These are phyloP conservation scores for Melanogrammus aeglefinus DNA, from an alignment of 2,797 vertebrate genomes.

Conservation along the genomic window DNA sequence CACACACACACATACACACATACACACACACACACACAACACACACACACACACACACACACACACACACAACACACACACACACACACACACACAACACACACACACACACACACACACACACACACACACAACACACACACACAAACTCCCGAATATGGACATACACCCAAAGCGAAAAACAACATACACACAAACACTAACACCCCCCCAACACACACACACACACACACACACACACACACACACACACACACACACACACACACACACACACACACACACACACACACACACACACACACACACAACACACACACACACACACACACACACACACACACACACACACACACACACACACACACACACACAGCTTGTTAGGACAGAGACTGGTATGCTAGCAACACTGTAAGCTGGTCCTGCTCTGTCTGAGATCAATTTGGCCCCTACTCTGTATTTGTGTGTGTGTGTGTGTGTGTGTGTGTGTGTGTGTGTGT, in stretches of 20 bases:
- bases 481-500: neutral
- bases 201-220: neutral
- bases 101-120: constrained; percentile 29
- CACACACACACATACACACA: constrained; percentile 32
- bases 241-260: constrained; percentile 31
- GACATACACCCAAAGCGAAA: neutral
- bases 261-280: constrained; percentile 6
- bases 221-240: constrained; percentile 42
- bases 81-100: constrained; percentile 38
- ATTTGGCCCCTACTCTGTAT: neutral
- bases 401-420: neutral
- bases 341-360: constrained; percentile 11
- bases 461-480: neutral
- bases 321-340: constrained; percentile 9
- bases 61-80: constrained; percentile 33
- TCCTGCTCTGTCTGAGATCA: neutral
- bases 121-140: constrained; percentile 24
- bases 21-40: neutral
- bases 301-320: constrained; percentile 46
- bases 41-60: constrained; percentile 24
- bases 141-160: neutral
- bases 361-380: constrained; percentile 4
- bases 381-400: constrained; percentile 7
- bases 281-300: constrained; percentile 13
- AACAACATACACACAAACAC: constrained; percentile 6